Evolutionary conservation across 2,797 vertebrate genomes (phyloP).

Genomic region (Sebastes minor): DNA sequence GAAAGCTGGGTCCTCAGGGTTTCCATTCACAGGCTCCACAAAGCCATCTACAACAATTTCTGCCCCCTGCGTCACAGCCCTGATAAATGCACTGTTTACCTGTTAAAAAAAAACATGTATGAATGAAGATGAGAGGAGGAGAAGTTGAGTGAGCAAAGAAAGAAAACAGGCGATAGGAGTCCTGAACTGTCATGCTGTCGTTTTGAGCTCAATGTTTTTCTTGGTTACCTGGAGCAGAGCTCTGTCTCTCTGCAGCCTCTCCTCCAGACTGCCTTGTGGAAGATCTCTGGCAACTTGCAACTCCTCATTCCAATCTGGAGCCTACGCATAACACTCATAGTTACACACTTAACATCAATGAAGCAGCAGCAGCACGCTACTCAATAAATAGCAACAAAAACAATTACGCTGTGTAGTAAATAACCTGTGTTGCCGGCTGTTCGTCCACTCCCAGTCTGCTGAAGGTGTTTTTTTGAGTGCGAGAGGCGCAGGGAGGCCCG

Average conservation of each 20-base stretch:
- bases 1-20: constrained; percentile 81
- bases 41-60: constrained; percentile 83
- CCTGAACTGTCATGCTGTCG: not conserved
- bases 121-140: not conserved
- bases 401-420: not conserved
- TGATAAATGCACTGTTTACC: constrained; percentile 85
- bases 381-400: not conserved
- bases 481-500: constrained; percentile 74
- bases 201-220: not conserved
- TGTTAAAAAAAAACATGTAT: constrained; percentile 33
- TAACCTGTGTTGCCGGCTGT: constrained; percentile 76
- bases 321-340: constrained; percentile 49
- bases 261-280: constrained; percentile 76
- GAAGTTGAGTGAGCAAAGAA: not conserved
- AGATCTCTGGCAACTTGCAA: constrained; percentile 83
- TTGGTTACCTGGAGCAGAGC: constrained; percentile 79
- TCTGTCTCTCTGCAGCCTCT: constrained; percentile 81
- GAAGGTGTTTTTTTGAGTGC: constrained; percentile 79
- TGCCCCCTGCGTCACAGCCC: constrained; percentile 76
- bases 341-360: not conserved
- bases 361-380: not conserved
- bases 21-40: constrained; percentile 80
- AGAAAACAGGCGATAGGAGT: not conserved
- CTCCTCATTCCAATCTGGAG: constrained; percentile 87
- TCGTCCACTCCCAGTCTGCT: constrained; percentile 80